A percentile compares a stretch with the other conserved stretches of the same genome.
Evolutionary conservation across 2,888 invertebrate species (phyloP).

Genomic region (Drosophila paramelanica): DNA sequence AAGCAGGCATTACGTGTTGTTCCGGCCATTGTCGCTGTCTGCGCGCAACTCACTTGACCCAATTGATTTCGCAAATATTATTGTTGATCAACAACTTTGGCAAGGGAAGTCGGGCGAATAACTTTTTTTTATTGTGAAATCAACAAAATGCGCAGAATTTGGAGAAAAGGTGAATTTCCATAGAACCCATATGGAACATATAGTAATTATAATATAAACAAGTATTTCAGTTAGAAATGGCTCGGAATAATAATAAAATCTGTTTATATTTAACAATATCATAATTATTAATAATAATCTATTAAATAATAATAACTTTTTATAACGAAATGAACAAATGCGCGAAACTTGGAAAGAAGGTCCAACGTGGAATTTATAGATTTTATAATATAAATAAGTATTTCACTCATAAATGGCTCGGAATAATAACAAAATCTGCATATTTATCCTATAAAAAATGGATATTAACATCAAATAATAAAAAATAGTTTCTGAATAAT

Average conservation of each 20-base stretch:
- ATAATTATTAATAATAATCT: too few species aligned
- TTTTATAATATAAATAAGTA: too few species aligned
- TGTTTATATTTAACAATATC: too few species aligned
- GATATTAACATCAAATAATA: too few species aligned
- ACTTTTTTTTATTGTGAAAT: conserved; percentile 17
- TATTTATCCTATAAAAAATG: too few species aligned
- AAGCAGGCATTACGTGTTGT: conserved; percentile 41
- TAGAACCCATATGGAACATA: background rate
- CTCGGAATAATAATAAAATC: too few species aligned
- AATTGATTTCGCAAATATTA: conserved; percentile 75
- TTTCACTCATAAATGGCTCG: too few species aligned
- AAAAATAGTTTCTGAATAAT: too few species aligned
- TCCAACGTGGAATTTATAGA: too few species aligned
- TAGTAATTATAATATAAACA: background rate
- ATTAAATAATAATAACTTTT: background rate
- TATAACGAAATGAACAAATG: conserved; percentile 12
- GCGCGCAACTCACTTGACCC: conserved; percentile 64
- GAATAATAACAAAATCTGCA: too few species aligned
- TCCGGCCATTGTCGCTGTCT: conserved; percentile 34
- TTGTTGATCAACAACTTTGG: conserved; percentile 21
- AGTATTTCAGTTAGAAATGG: too few species aligned
- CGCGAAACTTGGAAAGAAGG: conserved; percentile 2
- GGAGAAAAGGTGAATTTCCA: background rate
- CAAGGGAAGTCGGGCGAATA: background rate
- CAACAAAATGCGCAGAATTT: conserved; percentile 11